phyloP scores from a whole-genome alignment of 2,797 vertebrate species.

The Enteromius viviparus region DNA sequence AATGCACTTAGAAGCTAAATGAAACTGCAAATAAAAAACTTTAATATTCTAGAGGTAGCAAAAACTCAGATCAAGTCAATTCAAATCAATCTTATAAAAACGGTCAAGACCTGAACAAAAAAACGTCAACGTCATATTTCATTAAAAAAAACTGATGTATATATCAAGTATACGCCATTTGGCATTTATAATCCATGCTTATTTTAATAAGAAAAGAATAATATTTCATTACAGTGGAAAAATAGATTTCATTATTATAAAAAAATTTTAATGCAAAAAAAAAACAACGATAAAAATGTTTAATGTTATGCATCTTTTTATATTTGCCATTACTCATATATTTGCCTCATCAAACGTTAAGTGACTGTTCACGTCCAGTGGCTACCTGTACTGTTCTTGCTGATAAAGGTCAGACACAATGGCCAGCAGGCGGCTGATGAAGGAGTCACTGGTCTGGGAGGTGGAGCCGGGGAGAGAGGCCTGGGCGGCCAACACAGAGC shows the following conservation, averaged over 20 bases:
- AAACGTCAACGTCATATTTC: not conserved
- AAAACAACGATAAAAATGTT: not conserved
- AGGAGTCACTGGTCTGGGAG: slow-evolving; percentile 80
- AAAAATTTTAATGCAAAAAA: not conserved
- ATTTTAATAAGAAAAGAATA: not conserved
- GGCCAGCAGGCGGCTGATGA: slow-evolving; percentile 90
- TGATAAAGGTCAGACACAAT: slow-evolving; percentile 91
- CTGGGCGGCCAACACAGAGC: slow-evolving; percentile 87
- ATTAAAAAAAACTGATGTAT: not conserved
- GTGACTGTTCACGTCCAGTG: not conserved
- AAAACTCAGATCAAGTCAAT: too few relatives aligned
- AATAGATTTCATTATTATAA: not conserved
- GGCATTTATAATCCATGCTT: not conserved
- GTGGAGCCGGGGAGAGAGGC: slow-evolving; percentile 73
- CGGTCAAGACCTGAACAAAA: not conserved
- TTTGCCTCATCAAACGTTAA: not conserved
- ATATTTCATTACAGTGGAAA: not conserved
- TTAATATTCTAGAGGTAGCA: not conserved
- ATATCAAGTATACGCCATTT: not conserved
- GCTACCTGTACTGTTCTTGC: slow-evolving; percentile 95
- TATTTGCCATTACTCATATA: not conserved
- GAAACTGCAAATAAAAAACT: not conserved
- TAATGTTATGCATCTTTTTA: not conserved
- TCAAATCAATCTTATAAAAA: slow-evolving; percentile 1
- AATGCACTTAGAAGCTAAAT: not conserved